These are phyloP conservation scores for Acridotheres tristis DNA, from an alignment of 2,797 vertebrate genomes.

Conservation along the genomic window DNA sequence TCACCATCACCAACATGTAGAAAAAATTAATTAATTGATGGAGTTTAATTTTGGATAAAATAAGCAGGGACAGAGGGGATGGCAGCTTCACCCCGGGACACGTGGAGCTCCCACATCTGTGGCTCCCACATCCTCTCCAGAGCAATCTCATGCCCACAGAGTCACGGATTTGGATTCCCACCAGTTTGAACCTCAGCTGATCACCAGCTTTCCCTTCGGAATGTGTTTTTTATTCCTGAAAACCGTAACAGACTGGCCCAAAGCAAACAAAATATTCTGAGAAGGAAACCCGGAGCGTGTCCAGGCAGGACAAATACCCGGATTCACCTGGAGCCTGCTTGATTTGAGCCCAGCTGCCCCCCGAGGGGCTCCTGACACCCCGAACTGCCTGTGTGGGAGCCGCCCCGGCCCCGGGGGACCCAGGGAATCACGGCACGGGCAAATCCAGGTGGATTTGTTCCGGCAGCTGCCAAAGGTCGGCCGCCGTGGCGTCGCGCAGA, in stretches of 20 bases:
- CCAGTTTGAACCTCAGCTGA: not conserved
- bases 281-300: accelerated
- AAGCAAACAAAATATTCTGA: accelerated
- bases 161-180: accelerated
- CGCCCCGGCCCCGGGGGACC: accelerated
- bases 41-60: not conserved
- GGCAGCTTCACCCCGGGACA: not conserved
- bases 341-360: not conserved
- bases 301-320: accelerated
- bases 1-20: too few species aligned
- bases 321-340: not conserved
- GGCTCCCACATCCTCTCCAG: not conserved
- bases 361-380: not conserved
- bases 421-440: accelerated
- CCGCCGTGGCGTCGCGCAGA: too few species aligned
- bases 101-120: not conserved
- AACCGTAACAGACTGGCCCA: accelerated
- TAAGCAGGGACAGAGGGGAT: not conserved
- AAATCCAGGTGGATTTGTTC: not conserved
- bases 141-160: accelerated
- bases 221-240: not conserved
- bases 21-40: not conserved
- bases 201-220: accelerated
- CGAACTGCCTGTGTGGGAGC: accelerated
- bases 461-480: not conserved